Evolutionary conservation across 2,113 vertebrate genomes (phyloP), one percentile per base, ranked within the genome.

Genomic region (Grammomys surdaster): DNA sequence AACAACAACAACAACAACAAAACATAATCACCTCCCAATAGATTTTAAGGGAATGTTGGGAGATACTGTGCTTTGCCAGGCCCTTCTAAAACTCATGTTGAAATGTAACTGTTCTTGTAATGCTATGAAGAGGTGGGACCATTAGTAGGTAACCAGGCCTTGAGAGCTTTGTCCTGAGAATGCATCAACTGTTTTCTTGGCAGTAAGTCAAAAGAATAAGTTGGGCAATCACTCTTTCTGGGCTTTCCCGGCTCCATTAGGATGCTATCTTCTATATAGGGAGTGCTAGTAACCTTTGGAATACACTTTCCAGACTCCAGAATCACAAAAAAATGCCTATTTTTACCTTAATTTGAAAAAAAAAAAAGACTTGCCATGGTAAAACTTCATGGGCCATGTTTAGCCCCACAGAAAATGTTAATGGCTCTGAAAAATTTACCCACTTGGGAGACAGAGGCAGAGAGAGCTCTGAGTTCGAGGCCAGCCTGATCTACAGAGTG

Each of bases 321-420:
- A 43, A 54, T 56, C 5, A 48, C 48, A 48, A 48, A 48, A 48
- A 48, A 48, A 48, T 48, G 48, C 48, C 48, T 51, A 51, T 7
- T 51, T 51, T 51, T 51, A 51, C 7, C 48, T 51, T 51, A 51
- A 51, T 51, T 51, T 51, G 51, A 11, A 11, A 11, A 48, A 24
- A 11, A 88, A 31, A 51, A 0, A 36, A 28, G 31, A 3, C 26
- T 11, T 90, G 75, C 22, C 65, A 28, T 80, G 24, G 2, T 86
- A 88, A 97, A 91, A 96, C 19, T 58, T 94, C 93, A 82, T 40
- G 82, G 75, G 3, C 22, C 14, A 80, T 72, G 20, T 58, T 89
- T 97, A 75, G 72, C 17, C 58, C 92, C 43, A 17, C 96, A 96
- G 67, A 96, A 97, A 97, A 96, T 95, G 72, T 94, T 97, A 93